phyloP scores from a whole-genome alignment of 1,140 invertebrate genomes.

The Dysdera silvatica region DNA sequence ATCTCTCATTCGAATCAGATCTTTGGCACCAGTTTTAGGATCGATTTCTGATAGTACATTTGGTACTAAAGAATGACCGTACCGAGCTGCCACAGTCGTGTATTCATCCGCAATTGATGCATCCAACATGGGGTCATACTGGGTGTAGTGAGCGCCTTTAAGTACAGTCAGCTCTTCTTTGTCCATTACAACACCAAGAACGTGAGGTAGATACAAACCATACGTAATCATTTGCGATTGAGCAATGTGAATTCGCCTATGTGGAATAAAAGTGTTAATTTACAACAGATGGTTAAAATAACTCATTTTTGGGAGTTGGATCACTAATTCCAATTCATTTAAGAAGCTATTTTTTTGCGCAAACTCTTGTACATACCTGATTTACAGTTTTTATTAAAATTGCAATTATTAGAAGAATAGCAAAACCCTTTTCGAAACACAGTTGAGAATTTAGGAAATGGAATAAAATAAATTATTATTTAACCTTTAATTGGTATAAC shows the following conservation, averaged over 20 bases:
- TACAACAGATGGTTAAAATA: too few species aligned
- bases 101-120: slow-evolving; percentile 38
- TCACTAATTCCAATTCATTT: too few species aligned
- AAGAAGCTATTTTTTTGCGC: too few species aligned
- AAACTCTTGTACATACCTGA: too few species aligned
- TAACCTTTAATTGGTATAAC: too few species aligned
- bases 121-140: slow-evolving; percentile 31
- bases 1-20: slow-evolving; percentile 9
- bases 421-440: too few species aligned
- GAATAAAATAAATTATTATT: too few species aligned
- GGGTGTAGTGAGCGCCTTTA: background rate
- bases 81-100: slow-evolving; percentile 25
- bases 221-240: slow-evolving; percentile 48
- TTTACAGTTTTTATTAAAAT: too few species aligned
- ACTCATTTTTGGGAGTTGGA: too few species aligned
- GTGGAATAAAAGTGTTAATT: too few species aligned
- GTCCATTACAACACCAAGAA: slow-evolving; percentile 42
- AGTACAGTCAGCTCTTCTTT: slow-evolving; percentile 22
- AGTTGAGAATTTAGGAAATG: too few species aligned
- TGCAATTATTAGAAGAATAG: too few species aligned
- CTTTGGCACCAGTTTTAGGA: slow-evolving; percentile 6
- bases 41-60: slow-evolving; percentile 12
- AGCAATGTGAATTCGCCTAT: slow-evolving; percentile 32
- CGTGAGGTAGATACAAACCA: slow-evolving; percentile 50
- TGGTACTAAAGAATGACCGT: slow-evolving; percentile 25